Evolutionary conservation across 2,888 invertebrate genomes (phyloP), one percentile per base, ranked within the genome.

Genomic region (Drosophila nigritarsus): DNA sequence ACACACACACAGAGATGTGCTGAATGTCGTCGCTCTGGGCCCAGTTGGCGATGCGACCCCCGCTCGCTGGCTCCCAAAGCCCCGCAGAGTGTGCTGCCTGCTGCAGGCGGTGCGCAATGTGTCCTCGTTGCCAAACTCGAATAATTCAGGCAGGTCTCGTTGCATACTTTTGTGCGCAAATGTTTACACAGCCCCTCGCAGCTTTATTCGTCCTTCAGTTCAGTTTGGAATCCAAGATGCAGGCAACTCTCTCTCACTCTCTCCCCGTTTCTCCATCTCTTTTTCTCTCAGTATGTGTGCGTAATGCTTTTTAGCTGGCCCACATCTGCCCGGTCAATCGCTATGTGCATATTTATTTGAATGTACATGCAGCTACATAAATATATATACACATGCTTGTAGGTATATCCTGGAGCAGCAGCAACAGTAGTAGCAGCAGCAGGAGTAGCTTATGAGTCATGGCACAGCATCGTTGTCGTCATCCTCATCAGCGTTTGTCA

Each of bases 131-230:
- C 75, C 78, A 72, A 82, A 80, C 79, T 83, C 71, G 76, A 83
- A 90, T 87, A 81, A 83, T 78, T 81, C 78, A 80, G 81, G 72
- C 90, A 81, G 89, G 75, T 80, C 76, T 85, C 84, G 88, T 83
- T 84, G 89, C 87, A 89, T 89, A 89, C 80, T 90, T 90, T 89
- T 76, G 74, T 86, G 89, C 83, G 83, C 89, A 89, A 89, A 90
- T 86, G 86, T 90, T 90, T 89, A 79, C 83, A 82, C 77, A 83
- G 84, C 75, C 79, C 77, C 59, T 82, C 73, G 64, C 51, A 60
- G 65, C 51, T 30, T n/a, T 13, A 38, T 27, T 67, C 65, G 77
- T 79, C 77, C 77, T 80, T 76, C 79, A 75, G 30, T 65, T 72
- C 84, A 75, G 56, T 67, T 66, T 71, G 73, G 74, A 61, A 62